Conservation (phyloP, 1,140 invertebrate genomes). For the Heliconius hewitsoni region DNA sequence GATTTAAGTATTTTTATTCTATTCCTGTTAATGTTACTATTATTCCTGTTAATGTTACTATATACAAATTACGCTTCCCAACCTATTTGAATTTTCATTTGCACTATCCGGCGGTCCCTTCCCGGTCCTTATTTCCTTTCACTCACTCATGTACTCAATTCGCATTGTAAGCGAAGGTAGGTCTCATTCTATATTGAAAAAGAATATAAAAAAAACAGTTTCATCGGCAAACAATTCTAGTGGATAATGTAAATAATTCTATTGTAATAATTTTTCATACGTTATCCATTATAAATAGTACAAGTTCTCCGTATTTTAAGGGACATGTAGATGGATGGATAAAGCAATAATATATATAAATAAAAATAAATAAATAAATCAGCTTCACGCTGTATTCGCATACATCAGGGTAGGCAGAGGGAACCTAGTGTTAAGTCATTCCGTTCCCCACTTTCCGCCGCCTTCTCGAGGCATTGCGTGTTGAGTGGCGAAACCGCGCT, state of each 20-base stretch:
- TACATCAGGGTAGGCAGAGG: not conserved
- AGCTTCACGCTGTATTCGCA: not conserved
- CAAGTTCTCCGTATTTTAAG: no score
- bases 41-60: not conserved
- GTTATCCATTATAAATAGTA: no score
- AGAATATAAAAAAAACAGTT: not conserved
- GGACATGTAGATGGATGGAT: no score
- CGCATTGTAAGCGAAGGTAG: not conserved
- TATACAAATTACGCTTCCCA: constrained; percentile 25
- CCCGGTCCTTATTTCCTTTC: constrained; percentile 36
- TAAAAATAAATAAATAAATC: no score
- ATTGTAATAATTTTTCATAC: not conserved
- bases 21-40: not conserved
- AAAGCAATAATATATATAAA: no score
- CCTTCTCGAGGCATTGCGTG: no score
- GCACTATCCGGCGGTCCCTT: constrained; percentile 43
- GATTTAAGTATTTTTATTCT: no score
- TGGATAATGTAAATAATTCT: not conserved
- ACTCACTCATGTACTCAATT: constrained; percentile 15
- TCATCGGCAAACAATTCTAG: not conserved
- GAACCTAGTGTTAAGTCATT: no score
- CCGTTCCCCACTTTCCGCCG: no score
- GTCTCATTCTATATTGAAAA: not conserved
- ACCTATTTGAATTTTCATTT: constrained; percentile 38
- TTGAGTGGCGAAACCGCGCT: no score